Conservation (phyloP, 2,113 vertebrate genomes). For the Lophius piscatorius region DNA sequence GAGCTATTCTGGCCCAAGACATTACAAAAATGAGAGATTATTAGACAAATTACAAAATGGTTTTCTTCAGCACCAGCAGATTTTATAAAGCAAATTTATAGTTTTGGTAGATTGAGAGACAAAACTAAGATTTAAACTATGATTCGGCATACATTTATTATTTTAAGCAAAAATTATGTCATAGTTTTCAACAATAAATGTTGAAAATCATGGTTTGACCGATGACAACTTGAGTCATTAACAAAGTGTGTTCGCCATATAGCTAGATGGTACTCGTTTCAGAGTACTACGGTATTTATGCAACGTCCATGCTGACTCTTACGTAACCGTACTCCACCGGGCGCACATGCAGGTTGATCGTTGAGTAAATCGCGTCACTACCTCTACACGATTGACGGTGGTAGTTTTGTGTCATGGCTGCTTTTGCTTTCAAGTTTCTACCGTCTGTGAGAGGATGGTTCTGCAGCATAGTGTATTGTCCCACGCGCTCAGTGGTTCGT, state of each 20-base stretch:
- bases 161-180: too few species aligned
- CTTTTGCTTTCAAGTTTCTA: constrained; percentile 5
- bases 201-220: too few species aligned
- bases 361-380: background rate
- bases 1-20: too few species aligned
- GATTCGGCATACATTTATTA: constrained; percentile 3
- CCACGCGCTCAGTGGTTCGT: constrained; percentile 11
- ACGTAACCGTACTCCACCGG: constrained; percentile 18
- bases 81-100: too few species aligned
- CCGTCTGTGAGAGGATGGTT: constrained; percentile 11
- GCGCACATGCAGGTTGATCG: background rate
- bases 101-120: too few species aligned
- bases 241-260: too few species aligned
- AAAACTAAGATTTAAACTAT: too few species aligned
- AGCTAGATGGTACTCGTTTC: too few species aligned
- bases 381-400: background rate
- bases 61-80: too few species aligned
- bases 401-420: constrained; percentile 33
- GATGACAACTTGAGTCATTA: too few species aligned
- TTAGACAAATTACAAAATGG: too few species aligned
- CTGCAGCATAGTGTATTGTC: background rate
- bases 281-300: constrained; percentile 67
- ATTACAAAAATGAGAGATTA: too few species aligned
- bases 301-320: constrained; percentile 47
- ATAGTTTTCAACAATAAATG: background rate